Conservation (phyloP, 2,797 vertebrate genomes). For the Otolemur crassicaudatus region DNA sequence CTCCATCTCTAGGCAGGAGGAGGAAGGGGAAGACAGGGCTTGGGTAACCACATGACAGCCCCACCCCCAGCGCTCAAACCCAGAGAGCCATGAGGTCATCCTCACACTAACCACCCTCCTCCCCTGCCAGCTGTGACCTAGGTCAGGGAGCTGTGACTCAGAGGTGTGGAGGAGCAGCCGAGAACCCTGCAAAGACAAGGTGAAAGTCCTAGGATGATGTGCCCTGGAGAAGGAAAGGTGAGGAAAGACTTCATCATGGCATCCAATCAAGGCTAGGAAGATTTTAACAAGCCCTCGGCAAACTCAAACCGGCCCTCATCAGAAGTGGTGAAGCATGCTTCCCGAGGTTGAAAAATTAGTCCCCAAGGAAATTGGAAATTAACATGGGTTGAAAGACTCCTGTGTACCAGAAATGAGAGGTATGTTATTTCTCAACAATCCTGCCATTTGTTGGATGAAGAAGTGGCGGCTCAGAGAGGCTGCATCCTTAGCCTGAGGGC, state of each 20-base stretch:
- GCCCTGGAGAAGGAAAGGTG: not conserved
- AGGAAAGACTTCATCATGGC: not conserved
- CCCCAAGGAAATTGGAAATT: slow-evolving; percentile 44
- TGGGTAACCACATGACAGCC: not conserved
- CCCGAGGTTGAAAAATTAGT: not conserved
- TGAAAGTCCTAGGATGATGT: not conserved
- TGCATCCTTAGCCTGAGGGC: not conserved
- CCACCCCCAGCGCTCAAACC: not conserved
- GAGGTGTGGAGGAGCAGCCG: not conserved
- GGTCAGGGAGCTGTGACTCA: slow-evolving; percentile 55
- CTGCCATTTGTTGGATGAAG: not conserved
- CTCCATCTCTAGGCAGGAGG: slow-evolving; percentile 34
- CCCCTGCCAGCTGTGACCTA: not conserved
- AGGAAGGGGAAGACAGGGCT: not conserved
- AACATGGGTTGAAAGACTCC: not conserved
- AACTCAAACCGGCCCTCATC: not conserved
- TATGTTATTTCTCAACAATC: not conserved
- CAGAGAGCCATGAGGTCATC: slow-evolving; percentile 28
- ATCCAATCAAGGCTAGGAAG: slow-evolving; percentile 21
- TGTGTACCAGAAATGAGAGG: rapidly evolving
- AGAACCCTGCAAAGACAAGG: not conserved
- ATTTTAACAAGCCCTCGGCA: not conserved
- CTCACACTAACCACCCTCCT: not conserved
- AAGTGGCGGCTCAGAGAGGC: slow-evolving; percentile 29
- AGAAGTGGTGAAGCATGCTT: not conserved